Percentiles rank a stretch among this genome's conserved stretches.
phyloP scores from a whole-genome alignment of 2,888 invertebrate species.

The Spodoptera littoralis region DNA sequence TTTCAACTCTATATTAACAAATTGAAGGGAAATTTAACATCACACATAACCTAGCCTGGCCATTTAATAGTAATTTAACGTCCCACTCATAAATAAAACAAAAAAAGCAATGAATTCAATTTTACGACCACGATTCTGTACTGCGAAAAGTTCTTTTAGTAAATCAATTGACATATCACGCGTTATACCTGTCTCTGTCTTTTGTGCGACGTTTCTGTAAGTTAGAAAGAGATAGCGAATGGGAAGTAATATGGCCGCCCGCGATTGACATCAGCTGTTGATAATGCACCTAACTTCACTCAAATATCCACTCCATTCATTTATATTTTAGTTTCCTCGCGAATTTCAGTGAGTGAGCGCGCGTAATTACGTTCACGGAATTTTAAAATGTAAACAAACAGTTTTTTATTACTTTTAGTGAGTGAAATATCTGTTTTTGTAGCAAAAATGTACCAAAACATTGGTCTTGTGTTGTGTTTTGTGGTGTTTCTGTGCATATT shows the following conservation, averaged over 20 bases:
- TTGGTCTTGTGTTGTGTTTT: constrained; percentile 64
- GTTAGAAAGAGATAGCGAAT: constrained; percentile 39
- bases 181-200: constrained; percentile 34
- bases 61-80: not conserved
- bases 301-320: constrained; percentile 46
- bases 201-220: rapidly evolving
- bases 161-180: constrained; percentile 40
- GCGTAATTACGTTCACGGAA: constrained; percentile 33
- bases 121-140: not conserved
- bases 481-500: constrained; percentile 64
- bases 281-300: constrained; percentile 54
- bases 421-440: constrained; percentile 66
- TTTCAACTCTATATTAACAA: not conserved
- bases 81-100: not conserved
- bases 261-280: constrained; percentile 55
- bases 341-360: constrained; percentile 46
- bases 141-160: not conserved
- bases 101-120: constrained; percentile 9
- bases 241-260: constrained; percentile 43
- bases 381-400: constrained; percentile 81
- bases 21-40: not conserved
- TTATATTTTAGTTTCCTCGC: constrained; percentile 64
- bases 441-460: constrained; percentile 62
- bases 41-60: not conserved
- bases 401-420: constrained; percentile 58